A percentile compares a stretch with the other conserved stretches of the same genome.
Conservation (phyloP, 2,113 vertebrate species). For the Embiotoca jacksoni region DNA sequence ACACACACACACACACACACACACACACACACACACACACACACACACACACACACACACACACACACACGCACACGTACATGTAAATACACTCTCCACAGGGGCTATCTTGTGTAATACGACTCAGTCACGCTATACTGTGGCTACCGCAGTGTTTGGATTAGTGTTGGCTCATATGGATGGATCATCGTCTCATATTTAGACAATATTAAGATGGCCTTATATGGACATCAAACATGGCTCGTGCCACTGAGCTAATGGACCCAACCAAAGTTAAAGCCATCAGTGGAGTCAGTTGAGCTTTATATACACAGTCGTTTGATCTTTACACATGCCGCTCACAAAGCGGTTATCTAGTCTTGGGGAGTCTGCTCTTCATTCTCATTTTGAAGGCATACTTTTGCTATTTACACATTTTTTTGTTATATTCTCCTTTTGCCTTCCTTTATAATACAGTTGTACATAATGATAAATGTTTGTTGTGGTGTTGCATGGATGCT, state of each 20-base stretch:
- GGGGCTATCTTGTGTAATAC: slow-evolving; percentile 54
- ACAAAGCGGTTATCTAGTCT: neutral
- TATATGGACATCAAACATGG: slow-evolving; percentile 51
- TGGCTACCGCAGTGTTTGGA: slow-evolving; percentile 55
- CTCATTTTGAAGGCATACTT: neutral
- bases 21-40: slow-evolving; percentile 29
- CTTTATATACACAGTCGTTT: slow-evolving; percentile 9
- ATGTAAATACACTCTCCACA: slow-evolving; percentile 48
- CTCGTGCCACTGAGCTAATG: slow-evolving; percentile 53
- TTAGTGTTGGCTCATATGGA: slow-evolving; percentile 64
- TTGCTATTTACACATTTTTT: neutral
- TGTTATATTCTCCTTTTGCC: neutral
- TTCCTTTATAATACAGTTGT: neutral
- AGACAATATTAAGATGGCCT: slow-evolving; percentile 59
- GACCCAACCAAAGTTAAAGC: slow-evolving; percentile 24
- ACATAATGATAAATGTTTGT: neutral
- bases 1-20: slow-evolving; percentile 20
- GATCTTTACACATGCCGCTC: slow-evolving; percentile 4
- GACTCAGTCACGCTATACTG: slow-evolving; percentile 63
- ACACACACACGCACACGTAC: slow-evolving; percentile 14
- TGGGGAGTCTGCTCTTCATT: neutral
- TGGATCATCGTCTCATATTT: slow-evolving; percentile 66
- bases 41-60: slow-evolving; percentile 22
- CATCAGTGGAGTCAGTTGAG: neutral
- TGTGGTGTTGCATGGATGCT: neutral